These are phyloP conservation scores for Silurus aristotelis DNA, from an alignment of 2,797 vertebrate genomes.

Conservation along the genomic window DNA sequence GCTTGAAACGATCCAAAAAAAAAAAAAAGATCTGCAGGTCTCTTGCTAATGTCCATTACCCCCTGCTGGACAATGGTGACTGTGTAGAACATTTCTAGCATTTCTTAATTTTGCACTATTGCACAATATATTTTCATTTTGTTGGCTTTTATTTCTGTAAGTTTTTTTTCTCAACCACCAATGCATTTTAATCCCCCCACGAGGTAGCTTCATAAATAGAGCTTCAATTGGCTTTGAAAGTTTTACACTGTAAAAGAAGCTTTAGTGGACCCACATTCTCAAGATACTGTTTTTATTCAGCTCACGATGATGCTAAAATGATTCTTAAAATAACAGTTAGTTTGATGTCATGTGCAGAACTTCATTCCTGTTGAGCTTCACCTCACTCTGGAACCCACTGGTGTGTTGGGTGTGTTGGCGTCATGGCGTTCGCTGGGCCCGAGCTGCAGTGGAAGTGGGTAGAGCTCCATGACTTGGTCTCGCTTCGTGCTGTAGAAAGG, in stretches of 20 bases:
- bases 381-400: not conserved
- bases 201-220: not conserved
- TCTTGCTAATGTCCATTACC: not conserved
- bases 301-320: not conserved
- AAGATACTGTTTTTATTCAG: not conserved
- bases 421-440: slow-evolving; percentile 56
- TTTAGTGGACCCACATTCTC: not conserved
- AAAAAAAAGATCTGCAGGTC: too few relatives aligned
- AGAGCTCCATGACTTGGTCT: slow-evolving; percentile 64
- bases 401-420: slow-evolving; percentile 3
- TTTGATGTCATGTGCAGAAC: not conserved
- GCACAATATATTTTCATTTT: not conserved
- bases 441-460: slow-evolving; percentile 61
- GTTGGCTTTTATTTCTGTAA: too few relatives aligned
- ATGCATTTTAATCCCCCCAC: not conserved
- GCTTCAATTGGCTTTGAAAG: not conserved
- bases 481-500: slow-evolving; percentile 57
- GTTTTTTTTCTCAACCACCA: not conserved
- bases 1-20: too few relatives aligned
- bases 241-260: not conserved
- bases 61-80: not conserved
- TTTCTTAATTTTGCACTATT: not conserved
- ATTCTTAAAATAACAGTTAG: not conserved
- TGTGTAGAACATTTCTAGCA: too few relatives aligned
- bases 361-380: not conserved